Base-by-base conservation (phyloP, 2,888 invertebrate genomes). In the Smittia aterrima region DNA sequence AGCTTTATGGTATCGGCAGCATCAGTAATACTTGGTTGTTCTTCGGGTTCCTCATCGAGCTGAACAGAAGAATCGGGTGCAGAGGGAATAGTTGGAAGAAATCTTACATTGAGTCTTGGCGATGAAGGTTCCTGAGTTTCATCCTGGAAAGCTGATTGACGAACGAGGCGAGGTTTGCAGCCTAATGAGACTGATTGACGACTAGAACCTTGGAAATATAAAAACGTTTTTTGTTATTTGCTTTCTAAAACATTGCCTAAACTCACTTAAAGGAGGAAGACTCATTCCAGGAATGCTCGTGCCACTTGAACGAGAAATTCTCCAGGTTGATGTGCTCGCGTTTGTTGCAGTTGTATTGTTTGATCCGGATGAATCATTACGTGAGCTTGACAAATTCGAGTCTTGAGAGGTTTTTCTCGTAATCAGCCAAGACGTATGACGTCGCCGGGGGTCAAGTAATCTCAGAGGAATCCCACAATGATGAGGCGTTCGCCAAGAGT, bases 381-480 rank as follows among this genome's bases (percentile, higher is more conserved):
- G 86, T 22, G 95, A 95, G 78, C 92, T 93, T 66, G 93, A 94
- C 77, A 95, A 84, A 83, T 93, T 95, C 3, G 95, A 95, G 81
- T 96, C 95, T 82, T 95, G 95, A 11, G 93, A 94, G 0, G 95
- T 93, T 83, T 95, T 95, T 72, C 95, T 86, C n/a, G 94, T 93
- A 25, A 95, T 91, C 76, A 94, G 85, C 95, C 95, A 95, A 0
- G 93, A 93, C 0, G 93, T 92, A 66, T 93, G 91, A 77, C 94
- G 86, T 73, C 94, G 86, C 79, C 92, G 89, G 0, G 91, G 90
- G 77, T 92, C 91, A 54, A 91, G 83, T 77, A 91, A 82, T 74
- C 90, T 85, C 76, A 92, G 81, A 0, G 93, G 92, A 74, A 94
- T 92, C 67, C 92, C 89, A 78, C 93, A 92, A 38, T 88, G 88